phyloP scores from a whole-genome alignment of 92 coral and sea anemone species.

The Epizoanthus ramosus region DNA sequence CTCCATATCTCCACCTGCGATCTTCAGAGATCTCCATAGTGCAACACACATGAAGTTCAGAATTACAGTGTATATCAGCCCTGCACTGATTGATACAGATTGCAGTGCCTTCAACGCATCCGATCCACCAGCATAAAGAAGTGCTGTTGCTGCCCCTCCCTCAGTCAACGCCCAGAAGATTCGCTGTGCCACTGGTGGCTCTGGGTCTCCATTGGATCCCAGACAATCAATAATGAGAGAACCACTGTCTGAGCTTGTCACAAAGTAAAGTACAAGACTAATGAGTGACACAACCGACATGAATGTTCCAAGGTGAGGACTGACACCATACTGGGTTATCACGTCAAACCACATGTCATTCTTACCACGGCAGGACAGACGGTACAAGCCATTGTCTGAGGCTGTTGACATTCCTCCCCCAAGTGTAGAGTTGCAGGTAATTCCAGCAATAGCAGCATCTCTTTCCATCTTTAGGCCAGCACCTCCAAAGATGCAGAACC shows the following conservation, averaged over 20 bases:
- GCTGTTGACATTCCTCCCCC: conserved; percentile 45
- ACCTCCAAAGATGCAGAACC: conserved; percentile 63
- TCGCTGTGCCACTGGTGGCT: conserved; percentile 87
- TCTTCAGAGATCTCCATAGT: conserved; percentile 69
- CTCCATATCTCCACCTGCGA: conserved; percentile 69
- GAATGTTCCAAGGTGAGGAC: conserved; percentile 51
- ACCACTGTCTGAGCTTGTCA: conserved; percentile 96
- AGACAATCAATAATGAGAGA: conserved; percentile 90
- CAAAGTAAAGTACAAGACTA: conserved; percentile 81
- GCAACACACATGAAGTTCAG: conserved; percentile 75
- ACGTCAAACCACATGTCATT: conserved; percentile 59
- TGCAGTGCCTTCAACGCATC: conserved; percentile 64
- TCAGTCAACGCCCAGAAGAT: conserved; percentile 95
- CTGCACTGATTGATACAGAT: conserved; percentile 59
- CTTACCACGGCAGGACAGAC: conserved; percentile 51
- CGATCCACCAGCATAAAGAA: conserved; percentile 62
- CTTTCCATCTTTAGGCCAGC: conserved; percentile 66
- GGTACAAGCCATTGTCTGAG: conserved; percentile 42
- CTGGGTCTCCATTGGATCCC: conserved; percentile 90
- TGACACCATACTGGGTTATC: conserved; percentile 54
- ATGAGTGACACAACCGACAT: conserved; percentile 78
- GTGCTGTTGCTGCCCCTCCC: conserved; percentile 73
- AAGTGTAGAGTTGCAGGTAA: conserved; percentile 39
- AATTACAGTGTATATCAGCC: conserved; percentile 62
- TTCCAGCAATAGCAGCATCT: conserved; percentile 41